Base-by-base conservation (phyloP, 2,797 vertebrate species). In the Garrulus glandarius region DNA sequence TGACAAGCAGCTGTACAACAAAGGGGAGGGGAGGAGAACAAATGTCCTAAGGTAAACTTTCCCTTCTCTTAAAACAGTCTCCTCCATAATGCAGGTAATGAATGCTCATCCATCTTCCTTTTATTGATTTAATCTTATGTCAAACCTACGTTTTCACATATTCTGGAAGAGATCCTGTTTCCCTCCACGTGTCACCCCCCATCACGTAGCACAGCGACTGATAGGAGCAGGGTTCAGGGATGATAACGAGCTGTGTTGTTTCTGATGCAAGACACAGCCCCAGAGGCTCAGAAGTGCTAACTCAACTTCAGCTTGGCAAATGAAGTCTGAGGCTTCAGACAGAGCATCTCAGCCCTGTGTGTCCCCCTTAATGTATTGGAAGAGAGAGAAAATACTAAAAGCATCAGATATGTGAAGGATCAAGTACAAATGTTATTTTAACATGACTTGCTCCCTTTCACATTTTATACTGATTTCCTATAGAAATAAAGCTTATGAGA, bases 21-120 rank as follows among this genome's bases (percentile, higher is more conserved):
- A 84, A 86, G 57, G 26, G 44, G 77, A 95, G 70, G 50, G 1
- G 15, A 95, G 80, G 59, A 1, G 21, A 76, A 47, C 9, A 3
- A 44, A 76, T 56, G 85, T 93, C 93, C 95, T 82, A 63, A 89
- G 77, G 74, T 95, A 96, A 96, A 96, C 90, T 93, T 93, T 59
- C 70, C 39, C 29, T 93, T 86, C 77, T 76, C 70, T 92, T 82
- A 52, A 86, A 93, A 67, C 32, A 37, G 24, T 65, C 55, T 78
- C 63, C 43, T 65, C 29, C 0, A 8, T 79, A 95, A 89, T 59
- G 76, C 37, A 46, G 85, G 92, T 89, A 94, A 94, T 72, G 92
- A 94, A 79, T 63, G 63, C 59, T 95, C 88, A 97, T 97, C 85
- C 84, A 70, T 97, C 95, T 96, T 95, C 80, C 56, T 72, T 30